These are phyloP conservation scores for Troglohyphantes excavatus DNA, from an alignment of 2,888 invertebrate genomes.

Conservation along the genomic window DNA sequence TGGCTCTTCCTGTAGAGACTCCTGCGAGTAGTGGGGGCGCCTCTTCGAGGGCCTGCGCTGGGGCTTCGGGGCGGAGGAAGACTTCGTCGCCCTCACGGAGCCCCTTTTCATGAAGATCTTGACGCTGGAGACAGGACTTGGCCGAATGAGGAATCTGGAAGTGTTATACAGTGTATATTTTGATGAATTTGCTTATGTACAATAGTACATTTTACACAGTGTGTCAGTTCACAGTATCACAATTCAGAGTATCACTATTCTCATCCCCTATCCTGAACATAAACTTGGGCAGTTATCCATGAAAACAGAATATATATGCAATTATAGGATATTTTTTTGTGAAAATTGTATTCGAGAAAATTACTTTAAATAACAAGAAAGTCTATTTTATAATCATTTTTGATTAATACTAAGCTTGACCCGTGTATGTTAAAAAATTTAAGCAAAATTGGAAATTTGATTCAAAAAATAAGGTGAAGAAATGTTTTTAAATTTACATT, in stretches of 20 bases:
- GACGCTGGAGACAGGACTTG: conserved; percentile 96
- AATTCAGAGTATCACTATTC: background rate
- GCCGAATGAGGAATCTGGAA: conserved; percentile 92
- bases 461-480: too few relatives aligned
- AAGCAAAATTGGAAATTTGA: too few relatives aligned
- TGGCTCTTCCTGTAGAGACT: conserved; percentile 33
- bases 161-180: background rate
- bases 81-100: conserved; percentile 75
- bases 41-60: conserved; percentile 38
- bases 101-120: conserved; percentile 88
- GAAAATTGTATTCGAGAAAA: too few relatives aligned
- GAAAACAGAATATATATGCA: too few relatives aligned
- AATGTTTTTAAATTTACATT: too few relatives aligned
- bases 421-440: too few relatives aligned
- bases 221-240: background rate
- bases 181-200: too few relatives aligned
- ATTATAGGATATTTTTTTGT: too few relatives aligned
- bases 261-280: background rate
- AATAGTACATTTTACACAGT: background rate
- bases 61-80: conserved; percentile 42
- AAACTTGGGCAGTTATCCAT: too few relatives aligned
- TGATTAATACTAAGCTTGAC: too few relatives aligned
- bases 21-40: conserved; percentile 14
- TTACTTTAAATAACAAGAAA: too few relatives aligned
- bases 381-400: too few relatives aligned